Conservation (phyloP, 2,888 invertebrate species). For the Cheilosia soror region DNA sequence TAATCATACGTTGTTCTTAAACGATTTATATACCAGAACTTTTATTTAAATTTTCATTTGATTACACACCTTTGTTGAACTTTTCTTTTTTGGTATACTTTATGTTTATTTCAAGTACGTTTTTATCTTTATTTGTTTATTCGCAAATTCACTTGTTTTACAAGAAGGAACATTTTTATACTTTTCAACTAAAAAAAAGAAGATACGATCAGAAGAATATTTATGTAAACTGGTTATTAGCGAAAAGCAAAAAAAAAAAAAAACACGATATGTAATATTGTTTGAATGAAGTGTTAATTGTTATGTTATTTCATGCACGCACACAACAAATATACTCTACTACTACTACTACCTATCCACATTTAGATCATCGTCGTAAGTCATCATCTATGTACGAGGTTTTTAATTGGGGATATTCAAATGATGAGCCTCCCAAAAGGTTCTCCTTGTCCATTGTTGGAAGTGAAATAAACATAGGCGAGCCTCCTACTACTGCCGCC, state of each 20-base stretch:
- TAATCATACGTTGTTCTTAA: conserved; percentile 50
- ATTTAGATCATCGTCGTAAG: conserved; percentile 85
- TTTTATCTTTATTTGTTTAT: conserved; percentile 37
- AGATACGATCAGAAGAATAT: conserved; percentile 18
- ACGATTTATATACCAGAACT: conserved; percentile 36
- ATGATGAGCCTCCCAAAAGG: conserved; percentile 84
- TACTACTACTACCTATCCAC: conserved; percentile 67
- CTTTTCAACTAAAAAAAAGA: conserved; percentile 21
- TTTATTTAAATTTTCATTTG: conserved; percentile 37
- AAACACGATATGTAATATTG: conserved; percentile 49
- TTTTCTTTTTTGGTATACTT: conserved; percentile 56
- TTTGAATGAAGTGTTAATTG: conserved; percentile 72
- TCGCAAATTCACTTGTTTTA: conserved; percentile 54
- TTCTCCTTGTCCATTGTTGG: conserved; percentile 83
- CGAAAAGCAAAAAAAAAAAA: conserved; percentile 8
- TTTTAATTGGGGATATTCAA: conserved; percentile 87
- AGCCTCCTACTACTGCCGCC: conserved; percentile 79
- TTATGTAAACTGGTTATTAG: conserved; percentile 34
- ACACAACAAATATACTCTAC: conserved; percentile 69
- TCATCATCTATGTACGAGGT: conserved; percentile 90
- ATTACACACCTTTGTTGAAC: conserved; percentile 49
- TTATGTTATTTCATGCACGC: conserved; percentile 76
- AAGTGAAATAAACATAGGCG: conserved; percentile 84
- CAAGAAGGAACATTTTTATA: conserved; percentile 46
- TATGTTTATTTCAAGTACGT: conserved; percentile 54